These are phyloP conservation scores for Pluvialis apricaria DNA, from an alignment of 2,113 vertebrate species.

Conservation along the genomic window DNA sequence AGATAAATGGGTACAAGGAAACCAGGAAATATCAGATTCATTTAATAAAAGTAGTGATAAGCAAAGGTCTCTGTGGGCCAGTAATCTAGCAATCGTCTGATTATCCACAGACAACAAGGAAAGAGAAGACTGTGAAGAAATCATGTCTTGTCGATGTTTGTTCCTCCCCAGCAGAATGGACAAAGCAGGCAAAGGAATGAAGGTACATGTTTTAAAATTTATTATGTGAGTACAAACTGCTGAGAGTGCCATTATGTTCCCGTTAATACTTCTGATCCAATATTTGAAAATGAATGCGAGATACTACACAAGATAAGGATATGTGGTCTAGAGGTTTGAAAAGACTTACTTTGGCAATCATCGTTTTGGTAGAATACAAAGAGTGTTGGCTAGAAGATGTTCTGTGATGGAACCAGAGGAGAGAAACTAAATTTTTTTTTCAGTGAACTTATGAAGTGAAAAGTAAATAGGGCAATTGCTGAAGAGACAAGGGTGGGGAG, in stretches of 20 bases:
- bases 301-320: not conserved
- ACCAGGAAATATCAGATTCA: not conserved
- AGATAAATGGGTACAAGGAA: not conserved
- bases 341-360: not conserved
- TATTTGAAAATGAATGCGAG: not conserved
- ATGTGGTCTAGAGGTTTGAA: not conserved
- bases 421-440: not conserved
- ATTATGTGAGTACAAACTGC: not conserved
- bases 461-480: not conserved
- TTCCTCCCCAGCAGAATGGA: not conserved
- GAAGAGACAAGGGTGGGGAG: not conserved
- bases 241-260: not conserved
- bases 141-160: accelerated
- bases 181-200: not conserved
- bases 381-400: not conserved
- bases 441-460: not conserved
- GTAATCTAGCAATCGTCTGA: not conserved
- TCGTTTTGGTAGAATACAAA: accelerated
- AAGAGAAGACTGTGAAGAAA: not conserved
- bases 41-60: not conserved
- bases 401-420: not conserved
- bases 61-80: not conserved
- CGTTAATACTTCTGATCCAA: not conserved
- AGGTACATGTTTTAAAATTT: not conserved
- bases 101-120: not conserved